Conservation (phyloP, 2,113 vertebrate genomes). For the Xenopus tropicalis region UCB_Xtro_10.0 CM004444.2:85724001-85724500, state of each 20-base stretch:
- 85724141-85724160: slow-evolving; percentile 21
- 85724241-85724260: slow-evolving; percentile 29
- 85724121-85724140: slow-evolving; percentile 16
- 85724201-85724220: slow-evolving; percentile 19
- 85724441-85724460: neutral
- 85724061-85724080: slow-evolving; percentile 37
- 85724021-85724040: slow-evolving; percentile 38
- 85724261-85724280: slow-evolving; percentile 1
- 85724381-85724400: neutral
- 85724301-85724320: slow-evolving; percentile 12
- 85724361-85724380: neutral
- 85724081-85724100: slow-evolving; percentile 41
- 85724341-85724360: slow-evolving; percentile 1
- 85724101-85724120: slow-evolving; percentile 40
- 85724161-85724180: slow-evolving; percentile 33
- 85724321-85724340: slow-evolving; percentile 16
- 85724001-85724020: slow-evolving; percentile 38
- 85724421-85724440: neutral
- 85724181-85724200: slow-evolving; percentile 32
- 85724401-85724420: neutral
- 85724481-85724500: too few species aligned
- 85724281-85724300: slow-evolving; percentile 13
- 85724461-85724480: too few species aligned
- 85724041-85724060: slow-evolving; percentile 40
- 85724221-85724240: slow-evolving; percentile 29